phyloP scores from a whole-genome alignment of 2,888 invertebrate genomes.

The Diarsia brunnea region DNA sequence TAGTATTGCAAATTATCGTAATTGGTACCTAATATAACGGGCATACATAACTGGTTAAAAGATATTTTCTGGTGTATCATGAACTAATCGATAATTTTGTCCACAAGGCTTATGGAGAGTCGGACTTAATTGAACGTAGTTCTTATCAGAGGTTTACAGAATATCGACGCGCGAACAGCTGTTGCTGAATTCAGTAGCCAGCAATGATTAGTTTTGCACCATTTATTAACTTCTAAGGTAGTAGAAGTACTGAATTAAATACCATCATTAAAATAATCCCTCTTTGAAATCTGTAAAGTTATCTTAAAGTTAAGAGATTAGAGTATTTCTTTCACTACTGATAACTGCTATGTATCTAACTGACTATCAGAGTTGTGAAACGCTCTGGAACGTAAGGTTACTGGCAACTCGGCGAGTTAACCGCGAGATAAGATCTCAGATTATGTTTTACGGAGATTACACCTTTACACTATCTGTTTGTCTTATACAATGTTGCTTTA shows the following conservation, averaged over 20 bases:
- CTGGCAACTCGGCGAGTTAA: conserved; percentile 61
- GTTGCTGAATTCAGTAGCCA: not conserved
- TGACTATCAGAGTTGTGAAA: conserved; percentile 71
- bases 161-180: not conserved
- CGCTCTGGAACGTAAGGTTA: conserved; percentile 74
- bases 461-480: conserved; percentile 43
- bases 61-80: not conserved
- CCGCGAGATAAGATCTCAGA: conserved; percentile 75
- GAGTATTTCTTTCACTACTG: conserved; percentile 42
- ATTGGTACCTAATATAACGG: not conserved
- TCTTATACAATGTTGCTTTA: conserved; percentile 43
- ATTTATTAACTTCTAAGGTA: not conserved
- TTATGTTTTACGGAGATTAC: conserved; percentile 75
- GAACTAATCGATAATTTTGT: not conserved
- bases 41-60: not conserved
- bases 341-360: conserved; percentile 41
- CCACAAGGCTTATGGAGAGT: not conserved
- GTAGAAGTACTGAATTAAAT: not conserved
- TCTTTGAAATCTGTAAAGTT: conserved; percentile 19
- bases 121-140: not conserved
- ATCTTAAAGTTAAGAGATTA: conserved; percentile 39
- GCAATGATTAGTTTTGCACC: not conserved
- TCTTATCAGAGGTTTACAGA: not conserved
- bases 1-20: not conserved
- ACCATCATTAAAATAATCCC: not conserved